Conservation (phyloP, 2,888 invertebrate species). For the Drosophila mayaguana region DNA sequence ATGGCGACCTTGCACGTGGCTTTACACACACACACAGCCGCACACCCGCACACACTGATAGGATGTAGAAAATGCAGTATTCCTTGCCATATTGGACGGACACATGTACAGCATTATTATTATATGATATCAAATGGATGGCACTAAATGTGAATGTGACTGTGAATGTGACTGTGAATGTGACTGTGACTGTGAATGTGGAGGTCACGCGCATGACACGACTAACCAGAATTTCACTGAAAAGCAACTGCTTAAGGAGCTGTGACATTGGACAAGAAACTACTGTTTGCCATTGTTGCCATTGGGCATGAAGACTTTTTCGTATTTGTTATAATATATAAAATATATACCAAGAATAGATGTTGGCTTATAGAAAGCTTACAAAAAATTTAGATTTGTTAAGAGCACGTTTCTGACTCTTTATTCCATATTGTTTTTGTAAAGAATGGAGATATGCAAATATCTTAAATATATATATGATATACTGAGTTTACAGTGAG, state of each 20-base stretch:
- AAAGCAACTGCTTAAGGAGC: slow-evolving; percentile 35
- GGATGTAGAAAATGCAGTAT: slow-evolving; percentile 41
- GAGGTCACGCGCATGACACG: slow-evolving; percentile 55
- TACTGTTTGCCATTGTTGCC: slow-evolving; percentile 14
- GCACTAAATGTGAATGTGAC: slow-evolving; percentile 8
- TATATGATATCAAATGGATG: slow-evolving; percentile 15
- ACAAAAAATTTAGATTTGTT: neutral
- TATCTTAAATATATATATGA: too few species aligned
- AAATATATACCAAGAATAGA: neutral
- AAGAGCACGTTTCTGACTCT: neutral
- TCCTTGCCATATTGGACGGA: slow-evolving; percentile 59
- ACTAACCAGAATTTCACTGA: slow-evolving; percentile 23
- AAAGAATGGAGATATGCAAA: too few species aligned
- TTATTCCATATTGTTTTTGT: too few species aligned
- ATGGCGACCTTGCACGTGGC: slow-evolving; percentile 62
- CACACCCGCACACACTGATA: neutral
- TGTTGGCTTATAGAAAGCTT: neutral
- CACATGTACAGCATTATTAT: slow-evolving; percentile 63
- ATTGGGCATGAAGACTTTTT: neutral
- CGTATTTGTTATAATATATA: neutral
- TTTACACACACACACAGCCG: slow-evolving; percentile 29
- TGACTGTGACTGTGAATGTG: slow-evolving; percentile 9
- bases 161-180: neutral
- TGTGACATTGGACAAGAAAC: slow-evolving; percentile 30
- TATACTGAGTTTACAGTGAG: too few species aligned